Base-by-base conservation (phyloP, 2,797 vertebrate species). In the Ataeniobius toweri region DNA sequence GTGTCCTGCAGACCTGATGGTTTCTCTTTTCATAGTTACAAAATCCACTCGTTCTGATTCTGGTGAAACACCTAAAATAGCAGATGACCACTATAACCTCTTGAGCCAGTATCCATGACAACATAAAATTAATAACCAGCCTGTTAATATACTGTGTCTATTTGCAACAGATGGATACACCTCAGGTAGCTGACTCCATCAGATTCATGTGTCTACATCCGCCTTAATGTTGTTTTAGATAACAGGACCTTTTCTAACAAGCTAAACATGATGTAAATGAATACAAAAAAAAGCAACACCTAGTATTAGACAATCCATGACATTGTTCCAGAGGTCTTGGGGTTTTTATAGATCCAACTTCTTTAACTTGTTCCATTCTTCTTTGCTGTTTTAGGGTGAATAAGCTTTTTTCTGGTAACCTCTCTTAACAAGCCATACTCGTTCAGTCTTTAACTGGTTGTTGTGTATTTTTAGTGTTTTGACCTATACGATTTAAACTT, bases 1-100 rank as follows among this genome's bases (percentile, higher is more conserved):
- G 58, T 61, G 9, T 51, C 61, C 61, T 24, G 20, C 20, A 5
- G 9, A 41, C 36, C 36, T 41, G 36, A 41, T 67, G 63, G 63
- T 39, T 67, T 18, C 36, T 67, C 36, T 63, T 63, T 63, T 63
- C 16, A 63, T 36, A 3, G 16, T 8, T 4, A 36, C 0, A 36
- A 41, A 41, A 67, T 67, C 36, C 22, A 67, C 36, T 67, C 10
- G 44, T 46, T 46, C 44, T 46, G 44, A 46, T 46, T 46, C 44
- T 46, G 44, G 10, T 67, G 63, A 67, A 67, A 24, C 36, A 67
- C 63, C 63, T 67, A 67, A 67, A 41, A 67, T 67, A 39, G 36
- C 8, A 41, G 4, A 67, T 41, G 20, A 22, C 63, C 63, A 41
- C 36, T 24, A 12, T 67, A 41, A 67, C 63, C 63, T 67, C 63